A percentile compares a stretch with the other conserved stretches of the same genome.
Evolutionary conservation across 64 coral and sea anemone species (phyloP).

Genomic region (Pocillopora damicornis): DNA sequence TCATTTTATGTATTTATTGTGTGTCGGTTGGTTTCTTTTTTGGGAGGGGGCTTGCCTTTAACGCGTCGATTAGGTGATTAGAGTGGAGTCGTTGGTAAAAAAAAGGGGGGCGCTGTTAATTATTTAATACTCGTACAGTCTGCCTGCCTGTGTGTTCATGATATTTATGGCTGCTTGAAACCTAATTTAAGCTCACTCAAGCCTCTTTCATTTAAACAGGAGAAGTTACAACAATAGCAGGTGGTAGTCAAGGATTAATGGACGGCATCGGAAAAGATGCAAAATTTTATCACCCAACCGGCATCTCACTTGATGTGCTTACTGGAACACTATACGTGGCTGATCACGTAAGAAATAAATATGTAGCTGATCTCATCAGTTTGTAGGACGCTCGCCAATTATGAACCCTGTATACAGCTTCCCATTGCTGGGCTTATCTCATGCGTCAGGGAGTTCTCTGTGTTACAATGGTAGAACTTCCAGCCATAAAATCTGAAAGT

Average conservation of each 20-base stretch:
- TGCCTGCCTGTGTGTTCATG: too few species aligned
- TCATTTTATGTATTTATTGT: too few species aligned
- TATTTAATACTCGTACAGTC: too few species aligned
- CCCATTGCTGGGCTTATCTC: too few species aligned
- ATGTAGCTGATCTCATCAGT: neutral
- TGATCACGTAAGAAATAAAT: conserved; percentile 66
- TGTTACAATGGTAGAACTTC: too few species aligned
- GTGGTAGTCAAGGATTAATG: conserved; percentile 44
- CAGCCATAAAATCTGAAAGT: too few species aligned
- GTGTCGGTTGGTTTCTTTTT: too few species aligned
- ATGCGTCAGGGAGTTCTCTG: too few species aligned
- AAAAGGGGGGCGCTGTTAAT: too few species aligned
- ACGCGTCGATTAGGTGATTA: too few species aligned
- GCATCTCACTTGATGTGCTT: conserved; percentile 58
- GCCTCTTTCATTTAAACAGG: conserved; percentile 25
- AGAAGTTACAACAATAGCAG: conserved; percentile 64
- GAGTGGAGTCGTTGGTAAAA: too few species aligned
- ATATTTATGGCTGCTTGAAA: neutral
- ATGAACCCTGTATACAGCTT: neutral
- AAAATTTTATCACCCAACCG: conserved; percentile 89
- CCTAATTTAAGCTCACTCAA: neutral
- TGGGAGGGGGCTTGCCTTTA: too few species aligned
- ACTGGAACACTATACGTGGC: conserved; percentile 70
- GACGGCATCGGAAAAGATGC: conserved; percentile 63
- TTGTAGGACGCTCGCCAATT: neutral